Evolutionary conservation across 2,797 vertebrate genomes (phyloP).

Genomic region (Trachurus trachurus): DNA sequence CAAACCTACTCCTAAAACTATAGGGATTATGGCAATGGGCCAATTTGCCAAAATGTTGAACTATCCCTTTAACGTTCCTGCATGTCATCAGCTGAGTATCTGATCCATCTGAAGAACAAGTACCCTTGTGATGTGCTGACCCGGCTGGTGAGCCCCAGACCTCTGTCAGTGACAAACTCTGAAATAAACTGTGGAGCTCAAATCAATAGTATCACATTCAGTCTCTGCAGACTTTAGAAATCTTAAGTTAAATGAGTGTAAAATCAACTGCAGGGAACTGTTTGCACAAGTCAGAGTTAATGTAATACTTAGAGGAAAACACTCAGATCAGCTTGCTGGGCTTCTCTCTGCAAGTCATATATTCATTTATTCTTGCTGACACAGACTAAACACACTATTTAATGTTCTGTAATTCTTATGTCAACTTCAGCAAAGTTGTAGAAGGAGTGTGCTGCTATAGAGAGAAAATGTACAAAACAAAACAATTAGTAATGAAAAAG

Average conservation of each 20-base stretch:
- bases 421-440: conserved; percentile 9
- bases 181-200: conserved; percentile 22
- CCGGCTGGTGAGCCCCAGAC: not conserved
- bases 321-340: not conserved
- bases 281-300: conserved; percentile 1
- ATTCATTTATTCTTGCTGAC: conserved; percentile 18
- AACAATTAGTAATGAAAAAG: conserved; percentile 1
- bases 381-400: conserved; percentile 2
- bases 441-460: conserved; percentile 6
- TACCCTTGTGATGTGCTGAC: conserved; percentile 32
- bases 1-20: too few species aligned
- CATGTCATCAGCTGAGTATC: conserved; percentile 15
- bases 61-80: conserved; percentile 15
- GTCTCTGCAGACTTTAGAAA: not conserved
- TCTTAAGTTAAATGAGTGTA: not conserved
- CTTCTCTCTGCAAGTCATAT: not conserved
- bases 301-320: not conserved
- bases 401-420: conserved; percentile 25
- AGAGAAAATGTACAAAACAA: not conserved
- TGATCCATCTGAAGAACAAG: conserved; percentile 1
- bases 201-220: conserved; percentile 17
- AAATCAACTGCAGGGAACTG: not conserved
- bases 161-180: conserved; percentile 38
- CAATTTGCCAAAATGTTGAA: too few species aligned
- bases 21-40: too few species aligned